These are phyloP conservation scores for Cryptomyrus ogoouensis DNA, from an alignment of 2,113 vertebrate genomes.

Conservation along the genomic window DNA sequence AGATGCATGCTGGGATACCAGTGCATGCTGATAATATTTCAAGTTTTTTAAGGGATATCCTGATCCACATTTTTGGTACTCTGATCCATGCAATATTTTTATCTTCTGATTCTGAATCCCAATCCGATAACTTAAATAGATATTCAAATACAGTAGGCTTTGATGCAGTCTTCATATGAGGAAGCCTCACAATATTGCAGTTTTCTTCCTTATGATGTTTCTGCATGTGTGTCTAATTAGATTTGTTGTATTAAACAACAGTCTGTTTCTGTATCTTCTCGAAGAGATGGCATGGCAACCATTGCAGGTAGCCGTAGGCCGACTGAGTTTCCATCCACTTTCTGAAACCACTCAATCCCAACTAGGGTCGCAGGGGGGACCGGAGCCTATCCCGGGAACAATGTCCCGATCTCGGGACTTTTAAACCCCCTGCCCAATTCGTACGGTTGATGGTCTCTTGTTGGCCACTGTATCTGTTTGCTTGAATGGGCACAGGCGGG, in stretches of 20 bases:
- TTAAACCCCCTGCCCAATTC: not conserved
- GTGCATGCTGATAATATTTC: not conserved
- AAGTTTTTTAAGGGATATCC: not conserved
- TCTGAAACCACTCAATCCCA: no score
- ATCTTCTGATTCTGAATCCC: not conserved
- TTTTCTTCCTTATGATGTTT: not conserved
- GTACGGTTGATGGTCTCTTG: not conserved
- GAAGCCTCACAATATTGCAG: not conserved
- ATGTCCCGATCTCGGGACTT: not conserved
- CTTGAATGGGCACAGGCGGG: not conserved
- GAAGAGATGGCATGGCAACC: not conserved
- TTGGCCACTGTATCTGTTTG: not conserved
- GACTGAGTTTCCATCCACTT: not conserved
- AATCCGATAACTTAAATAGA: not conserved
- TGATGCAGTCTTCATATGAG: not conserved
- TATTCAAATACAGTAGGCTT: not conserved
- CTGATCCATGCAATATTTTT: not conserved
- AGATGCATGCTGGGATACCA: conserved; percentile 1
- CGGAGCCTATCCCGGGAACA: no score
- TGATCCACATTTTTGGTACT: not conserved
- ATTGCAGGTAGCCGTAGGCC: not conserved
- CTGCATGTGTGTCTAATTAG: not conserved
- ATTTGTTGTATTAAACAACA: not conserved
- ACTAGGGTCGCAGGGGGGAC: no score
- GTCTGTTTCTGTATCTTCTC: not conserved